Percentiles rank a stretch among this genome's conserved stretches.
Evolutionary conservation across 2,113 vertebrate genomes (phyloP).

Genomic region (Taxidea taxus): DNA sequence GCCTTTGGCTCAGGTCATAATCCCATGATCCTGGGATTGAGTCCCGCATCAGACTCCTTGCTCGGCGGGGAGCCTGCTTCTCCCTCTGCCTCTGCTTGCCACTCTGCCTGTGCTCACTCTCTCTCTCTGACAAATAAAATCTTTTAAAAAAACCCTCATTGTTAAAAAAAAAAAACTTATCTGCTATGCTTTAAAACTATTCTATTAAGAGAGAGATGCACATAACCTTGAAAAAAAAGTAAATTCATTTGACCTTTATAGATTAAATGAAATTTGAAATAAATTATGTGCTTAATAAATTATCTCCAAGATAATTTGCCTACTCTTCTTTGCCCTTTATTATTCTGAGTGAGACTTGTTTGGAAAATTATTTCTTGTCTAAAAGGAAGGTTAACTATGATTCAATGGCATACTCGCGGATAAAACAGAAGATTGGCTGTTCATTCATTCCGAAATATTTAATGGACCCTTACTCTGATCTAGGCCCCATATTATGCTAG

Average conservation of each 20-base stretch:
- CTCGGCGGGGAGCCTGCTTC: too few species aligned
- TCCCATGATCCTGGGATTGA: too few species aligned
- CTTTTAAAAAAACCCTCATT: too few species aligned
- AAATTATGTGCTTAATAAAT: background rate
- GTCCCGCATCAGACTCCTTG: too few species aligned
- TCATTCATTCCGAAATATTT: background rate
- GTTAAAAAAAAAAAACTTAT: background rate
- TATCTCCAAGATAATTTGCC: background rate
- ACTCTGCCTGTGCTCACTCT: too few species aligned
- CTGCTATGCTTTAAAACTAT: background rate
- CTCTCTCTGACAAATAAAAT: too few species aligned
- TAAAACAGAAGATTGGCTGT: background rate
- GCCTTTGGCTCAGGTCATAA: too few species aligned
- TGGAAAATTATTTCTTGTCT: background rate
- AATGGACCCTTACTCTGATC: background rate
- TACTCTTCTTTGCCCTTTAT: background rate
- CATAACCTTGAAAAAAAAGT: background rate
- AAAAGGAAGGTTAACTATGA: background rate
- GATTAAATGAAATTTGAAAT: background rate
- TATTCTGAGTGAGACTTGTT: background rate
- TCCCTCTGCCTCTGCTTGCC: too few species aligned
- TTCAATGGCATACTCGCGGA: background rate
- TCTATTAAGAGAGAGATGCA: background rate
- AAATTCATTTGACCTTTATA: background rate
- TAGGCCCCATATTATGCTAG: too few species aligned